Evolutionary conservation across 1,140 invertebrate species (phyloP), one percentile per base, ranked within the genome.

Genomic region (Bombus picipes): DNA sequence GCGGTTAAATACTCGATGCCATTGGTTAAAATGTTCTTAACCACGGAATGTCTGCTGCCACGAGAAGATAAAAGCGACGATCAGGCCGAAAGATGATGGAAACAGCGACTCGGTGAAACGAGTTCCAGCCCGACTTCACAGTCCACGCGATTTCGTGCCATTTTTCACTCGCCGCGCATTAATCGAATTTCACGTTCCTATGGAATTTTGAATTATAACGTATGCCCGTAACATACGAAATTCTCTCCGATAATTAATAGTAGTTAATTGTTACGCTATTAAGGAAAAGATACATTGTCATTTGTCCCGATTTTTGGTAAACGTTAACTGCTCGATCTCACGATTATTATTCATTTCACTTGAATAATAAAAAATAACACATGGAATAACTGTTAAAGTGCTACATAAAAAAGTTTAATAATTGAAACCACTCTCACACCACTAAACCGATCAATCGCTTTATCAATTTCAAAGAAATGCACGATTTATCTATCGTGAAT

Each of bases 21-120:
- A 32, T 12, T 47, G 65, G 22, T 79, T 79, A 53, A 79, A 79
- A 68, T 37, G 62, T 47, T 32, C 62, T 68, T 25, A 47, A 37
- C 37, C 39, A 25, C 34, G 53, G 28, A 59, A 59, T 34, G 47
- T 4, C 12, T 37, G 25, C 15, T 62, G 28, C 4, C 4, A 6
- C 10, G 28, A 13, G 74, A 59, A 76, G 74, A 37, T 76, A 53
- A 41, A 39, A 77, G 34, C 32, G 9, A 10, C 22, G 43, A 62
- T 25, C 25, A 10, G 8, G 13, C 1, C 13, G 8, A 4, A 32
- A 37, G 22, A 18, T 25, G 13, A 10, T 62, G 2, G 22, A 57
- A 77, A 62, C 22, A 32, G 32, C 13, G 25, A 66, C 28, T 68
- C 13, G 59, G 3, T 10, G 32, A 12, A 32, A 41, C 66, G 43